phyloP scores from a whole-genome alignment of 2,113 vertebrate species.

The Fregetta grallaria region DNA sequence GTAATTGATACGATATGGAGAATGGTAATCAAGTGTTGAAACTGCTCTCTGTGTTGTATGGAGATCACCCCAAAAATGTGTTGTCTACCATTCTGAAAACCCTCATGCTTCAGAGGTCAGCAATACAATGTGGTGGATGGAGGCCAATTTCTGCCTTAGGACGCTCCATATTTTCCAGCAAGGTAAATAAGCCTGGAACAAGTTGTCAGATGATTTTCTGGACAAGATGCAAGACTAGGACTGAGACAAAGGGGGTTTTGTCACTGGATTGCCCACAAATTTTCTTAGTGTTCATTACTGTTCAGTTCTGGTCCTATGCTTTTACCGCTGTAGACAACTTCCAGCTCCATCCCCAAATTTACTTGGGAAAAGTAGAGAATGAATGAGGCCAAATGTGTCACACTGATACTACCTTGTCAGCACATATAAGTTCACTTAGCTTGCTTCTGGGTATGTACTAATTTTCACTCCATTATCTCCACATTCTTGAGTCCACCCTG shows the following conservation, averaged over 20 bases:
- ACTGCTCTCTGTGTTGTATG: background rate
- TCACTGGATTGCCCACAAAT: background rate
- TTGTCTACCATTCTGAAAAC: background rate
- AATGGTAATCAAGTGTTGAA: background rate
- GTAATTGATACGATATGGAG: rapidly evolving
- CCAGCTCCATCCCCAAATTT: background rate
- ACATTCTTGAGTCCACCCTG: background rate
- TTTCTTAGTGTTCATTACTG: background rate
- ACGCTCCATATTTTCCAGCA: background rate
- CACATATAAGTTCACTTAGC: background rate
- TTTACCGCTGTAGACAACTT: background rate
- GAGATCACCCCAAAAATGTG: background rate
- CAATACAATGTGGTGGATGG: background rate
- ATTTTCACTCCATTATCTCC: background rate
- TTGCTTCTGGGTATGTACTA: background rate
- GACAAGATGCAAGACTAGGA: background rate
- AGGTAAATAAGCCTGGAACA: background rate
- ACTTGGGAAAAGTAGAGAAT: background rate
- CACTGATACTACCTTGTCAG: background rate
- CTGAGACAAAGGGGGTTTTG: background rate
- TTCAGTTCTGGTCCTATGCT: background rate
- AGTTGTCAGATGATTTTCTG: background rate
- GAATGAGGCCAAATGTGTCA: background rate
- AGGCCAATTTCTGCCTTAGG: background rate
- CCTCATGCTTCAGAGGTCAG: background rate